Conservation (phyloP, 1,140 invertebrate genomes). For the Drosophila murphyi region DNA sequence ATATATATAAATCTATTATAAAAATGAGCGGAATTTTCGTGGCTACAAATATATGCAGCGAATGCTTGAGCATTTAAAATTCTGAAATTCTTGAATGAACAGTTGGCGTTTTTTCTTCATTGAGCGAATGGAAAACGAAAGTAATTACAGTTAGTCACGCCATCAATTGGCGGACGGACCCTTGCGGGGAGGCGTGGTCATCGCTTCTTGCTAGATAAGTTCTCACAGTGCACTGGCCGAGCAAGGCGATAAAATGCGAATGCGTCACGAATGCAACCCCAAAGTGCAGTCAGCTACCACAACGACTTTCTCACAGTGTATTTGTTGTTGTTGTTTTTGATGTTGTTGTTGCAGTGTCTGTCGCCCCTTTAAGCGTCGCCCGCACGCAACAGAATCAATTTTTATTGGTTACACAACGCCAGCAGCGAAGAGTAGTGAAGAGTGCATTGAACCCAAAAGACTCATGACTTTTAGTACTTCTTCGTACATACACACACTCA, state of each 20-base stretch:
- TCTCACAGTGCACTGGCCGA: slow-evolving; percentile 24
- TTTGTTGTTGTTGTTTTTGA: slow-evolving; percentile 7
- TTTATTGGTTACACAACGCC: slow-evolving; percentile 79
- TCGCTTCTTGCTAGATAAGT: slow-evolving; percentile 32
- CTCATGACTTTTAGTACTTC: slow-evolving; percentile 77
- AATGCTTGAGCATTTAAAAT: slow-evolving; percentile 27
- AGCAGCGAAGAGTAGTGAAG: slow-evolving; percentile 44
- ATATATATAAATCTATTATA: background rate
- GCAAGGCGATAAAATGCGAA: slow-evolving; percentile 54
- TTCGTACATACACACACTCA: slow-evolving; percentile 16
- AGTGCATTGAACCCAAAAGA: slow-evolving; percentile 70
- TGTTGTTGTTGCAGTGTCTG: background rate
- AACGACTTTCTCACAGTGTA: slow-evolving; percentile 42
- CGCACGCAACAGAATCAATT: slow-evolving; percentile 77
- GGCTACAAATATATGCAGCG: background rate
- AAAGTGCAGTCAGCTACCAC: slow-evolving; percentile 54
- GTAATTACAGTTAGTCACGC: slow-evolving; percentile 70
- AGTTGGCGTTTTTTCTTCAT: slow-evolving; percentile 45
- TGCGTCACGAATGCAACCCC: slow-evolving; percentile 53
- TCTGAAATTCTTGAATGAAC: slow-evolving; percentile 53
- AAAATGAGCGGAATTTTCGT: slow-evolving; percentile 25
- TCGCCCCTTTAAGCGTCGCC: slow-evolving; percentile 8
- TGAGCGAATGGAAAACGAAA: slow-evolving; percentile 72
- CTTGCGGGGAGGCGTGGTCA: no score
- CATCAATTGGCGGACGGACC: slow-evolving; percentile 32